phyloP scores from a whole-genome alignment of 2,888 invertebrate genomes.

The Ochropleura leucogaster region DNA sequence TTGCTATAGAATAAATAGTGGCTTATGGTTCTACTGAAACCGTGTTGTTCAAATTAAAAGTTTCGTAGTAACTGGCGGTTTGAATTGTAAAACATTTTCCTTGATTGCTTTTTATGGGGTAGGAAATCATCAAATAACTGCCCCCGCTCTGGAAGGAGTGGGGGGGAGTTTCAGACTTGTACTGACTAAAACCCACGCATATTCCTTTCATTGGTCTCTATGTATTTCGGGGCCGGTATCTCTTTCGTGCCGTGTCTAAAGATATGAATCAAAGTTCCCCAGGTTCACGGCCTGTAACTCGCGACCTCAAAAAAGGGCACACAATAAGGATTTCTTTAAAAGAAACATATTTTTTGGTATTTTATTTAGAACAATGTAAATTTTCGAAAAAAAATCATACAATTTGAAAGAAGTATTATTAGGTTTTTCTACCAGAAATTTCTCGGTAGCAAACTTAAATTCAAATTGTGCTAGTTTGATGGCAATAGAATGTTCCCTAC shows the following conservation, averaged over 20 bases:
- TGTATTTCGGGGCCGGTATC: no score
- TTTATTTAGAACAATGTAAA: not conserved
- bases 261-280: slow-evolving; percentile 8
- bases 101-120: no score
- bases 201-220: no score
- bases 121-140: no score
- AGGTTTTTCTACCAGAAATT: not conserved
- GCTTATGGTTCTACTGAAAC: not conserved
- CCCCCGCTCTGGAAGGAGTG: no score
- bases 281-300: slow-evolving; percentile 18
- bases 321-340: slow-evolving; percentile 2
- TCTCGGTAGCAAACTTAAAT: no score
- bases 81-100: not conserved
- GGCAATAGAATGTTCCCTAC: no score
- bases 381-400: not conserved
- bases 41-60: not conserved
- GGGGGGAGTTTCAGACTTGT: no score
- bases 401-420: not conserved
- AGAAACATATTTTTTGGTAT: not conserved
- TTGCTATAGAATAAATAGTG: not conserved
- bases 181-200: no score
- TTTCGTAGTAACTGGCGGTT: not conserved
- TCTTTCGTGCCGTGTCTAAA: no score
- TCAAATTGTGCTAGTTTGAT: no score
- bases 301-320: slow-evolving; percentile 8